Evolutionary conservation across 2,113 vertebrate genomes (phyloP).

Genomic region (Pteropus alecto): DNA sequence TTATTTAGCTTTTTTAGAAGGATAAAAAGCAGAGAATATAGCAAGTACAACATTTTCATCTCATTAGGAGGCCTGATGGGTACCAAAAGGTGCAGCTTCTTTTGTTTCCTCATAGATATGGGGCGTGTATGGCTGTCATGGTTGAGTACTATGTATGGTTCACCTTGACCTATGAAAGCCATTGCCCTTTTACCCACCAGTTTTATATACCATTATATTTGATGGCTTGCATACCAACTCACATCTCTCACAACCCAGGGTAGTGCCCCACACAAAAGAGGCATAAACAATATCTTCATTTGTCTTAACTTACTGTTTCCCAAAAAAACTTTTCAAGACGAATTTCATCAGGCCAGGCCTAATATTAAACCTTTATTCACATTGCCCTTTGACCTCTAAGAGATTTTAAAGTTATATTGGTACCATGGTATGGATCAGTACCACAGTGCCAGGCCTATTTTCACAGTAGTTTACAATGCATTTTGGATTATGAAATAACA

Average conservation of each 20-base stretch:
- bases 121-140: background rate
- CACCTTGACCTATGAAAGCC: background rate
- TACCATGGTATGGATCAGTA: background rate
- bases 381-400: background rate
- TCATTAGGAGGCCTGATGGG: background rate
- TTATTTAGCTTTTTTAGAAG: background rate
- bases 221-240: background rate
- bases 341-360: background rate
- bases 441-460: background rate
- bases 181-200: background rate
- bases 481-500: background rate
- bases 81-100: background rate
- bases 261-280: background rate
- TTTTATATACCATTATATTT: background rate
- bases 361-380: background rate
- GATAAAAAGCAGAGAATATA: background rate
- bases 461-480: background rate
- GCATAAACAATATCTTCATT: background rate
- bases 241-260: background rate
- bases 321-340: background rate
- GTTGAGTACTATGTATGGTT: background rate
- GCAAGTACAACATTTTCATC: background rate
- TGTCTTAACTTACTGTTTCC: background rate
- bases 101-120: background rate
- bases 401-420: background rate